Evolutionary conservation across 1,140 invertebrate species (phyloP).

Genomic region (Hetaerina americana): DNA sequence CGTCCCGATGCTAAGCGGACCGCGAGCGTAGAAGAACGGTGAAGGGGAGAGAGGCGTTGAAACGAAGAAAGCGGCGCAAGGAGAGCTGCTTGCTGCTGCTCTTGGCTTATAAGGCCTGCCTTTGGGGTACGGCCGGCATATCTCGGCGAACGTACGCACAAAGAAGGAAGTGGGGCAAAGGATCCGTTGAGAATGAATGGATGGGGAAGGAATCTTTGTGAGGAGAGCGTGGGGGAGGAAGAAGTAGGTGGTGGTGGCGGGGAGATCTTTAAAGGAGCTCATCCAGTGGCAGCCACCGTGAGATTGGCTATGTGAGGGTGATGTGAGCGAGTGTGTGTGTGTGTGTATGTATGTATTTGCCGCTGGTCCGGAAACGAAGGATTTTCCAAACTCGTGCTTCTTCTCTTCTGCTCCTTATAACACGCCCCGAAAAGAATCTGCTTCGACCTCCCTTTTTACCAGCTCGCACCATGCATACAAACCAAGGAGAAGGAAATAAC

Average conservation of each 20-base stretch:
- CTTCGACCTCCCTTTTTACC: too few relatives aligned
- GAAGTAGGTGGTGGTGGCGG: neutral
- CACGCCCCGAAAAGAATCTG: neutral
- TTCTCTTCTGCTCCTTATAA: neutral
- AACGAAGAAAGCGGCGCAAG: too few relatives aligned
- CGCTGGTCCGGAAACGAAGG: neutral
- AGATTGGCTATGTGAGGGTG: too few relatives aligned
- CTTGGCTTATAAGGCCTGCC: too few relatives aligned
- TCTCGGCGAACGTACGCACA: neutral
- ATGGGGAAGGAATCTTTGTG: neutral
- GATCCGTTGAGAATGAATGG: neutral
- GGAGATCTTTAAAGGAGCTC: neutral
- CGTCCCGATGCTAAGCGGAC: neutral
- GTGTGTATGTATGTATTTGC: neutral
- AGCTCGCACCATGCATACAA: too few relatives aligned
- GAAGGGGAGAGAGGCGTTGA: too few relatives aligned
- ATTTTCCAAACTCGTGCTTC: neutral
- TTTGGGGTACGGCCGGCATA: too few relatives aligned
- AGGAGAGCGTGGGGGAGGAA: neutral
- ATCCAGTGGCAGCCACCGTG: neutral
- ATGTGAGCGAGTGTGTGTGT: too few relatives aligned
- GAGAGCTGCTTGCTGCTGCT: too few relatives aligned
- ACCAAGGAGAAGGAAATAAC: too few relatives aligned
- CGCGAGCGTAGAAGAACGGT: too few relatives aligned
- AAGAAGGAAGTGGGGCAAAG: neutral